A percentile compares a stretch with the other conserved stretches of the same genome.
phyloP scores from a whole-genome alignment of 2,797 vertebrate species.

The Sorex maritimensis region DNA sequence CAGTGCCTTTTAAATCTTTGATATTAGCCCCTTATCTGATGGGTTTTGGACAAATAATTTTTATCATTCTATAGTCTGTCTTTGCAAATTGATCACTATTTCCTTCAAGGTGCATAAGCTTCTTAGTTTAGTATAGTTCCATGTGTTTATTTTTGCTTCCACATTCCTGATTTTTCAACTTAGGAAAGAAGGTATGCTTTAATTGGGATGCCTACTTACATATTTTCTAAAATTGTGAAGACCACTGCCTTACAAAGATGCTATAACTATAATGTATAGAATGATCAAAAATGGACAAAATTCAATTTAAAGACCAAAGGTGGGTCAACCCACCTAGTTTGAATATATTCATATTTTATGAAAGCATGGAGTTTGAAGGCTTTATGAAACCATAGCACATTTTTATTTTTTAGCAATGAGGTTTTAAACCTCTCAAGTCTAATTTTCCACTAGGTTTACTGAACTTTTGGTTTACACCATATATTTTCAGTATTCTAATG shows the following conservation, averaged over 20 bases:
- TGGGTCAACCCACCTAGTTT: neutral
- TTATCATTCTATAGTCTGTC: too few relatives aligned
- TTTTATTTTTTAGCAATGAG: conserved; percentile 8
- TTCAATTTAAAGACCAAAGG: neutral
- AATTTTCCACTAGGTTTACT: neutral
- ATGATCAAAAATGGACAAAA: conserved; percentile 17
- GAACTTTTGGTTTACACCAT: neutral
- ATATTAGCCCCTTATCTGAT: too few relatives aligned
- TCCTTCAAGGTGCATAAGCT: too few relatives aligned
- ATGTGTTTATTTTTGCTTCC: too few relatives aligned
- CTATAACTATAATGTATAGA: neutral
- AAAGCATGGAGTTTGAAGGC: neutral
- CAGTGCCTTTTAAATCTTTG: too few relatives aligned
- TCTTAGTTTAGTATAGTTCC: too few relatives aligned
- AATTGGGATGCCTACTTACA: neutral
- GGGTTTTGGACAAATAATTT: too few relatives aligned
- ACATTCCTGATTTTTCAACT: neutral
- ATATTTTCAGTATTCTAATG: neutral
- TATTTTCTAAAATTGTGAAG: conserved; percentile 8
- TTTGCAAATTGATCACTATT: too few relatives aligned
- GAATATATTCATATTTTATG: neutral
- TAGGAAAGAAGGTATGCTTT: conserved; percentile 20
- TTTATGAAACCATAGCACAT: neutral
- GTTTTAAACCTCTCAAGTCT: neutral
- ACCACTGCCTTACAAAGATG: neutral